Base-by-base conservation (phyloP, 2,113 vertebrate genomes). In the Ellobius talpinus region DNA sequence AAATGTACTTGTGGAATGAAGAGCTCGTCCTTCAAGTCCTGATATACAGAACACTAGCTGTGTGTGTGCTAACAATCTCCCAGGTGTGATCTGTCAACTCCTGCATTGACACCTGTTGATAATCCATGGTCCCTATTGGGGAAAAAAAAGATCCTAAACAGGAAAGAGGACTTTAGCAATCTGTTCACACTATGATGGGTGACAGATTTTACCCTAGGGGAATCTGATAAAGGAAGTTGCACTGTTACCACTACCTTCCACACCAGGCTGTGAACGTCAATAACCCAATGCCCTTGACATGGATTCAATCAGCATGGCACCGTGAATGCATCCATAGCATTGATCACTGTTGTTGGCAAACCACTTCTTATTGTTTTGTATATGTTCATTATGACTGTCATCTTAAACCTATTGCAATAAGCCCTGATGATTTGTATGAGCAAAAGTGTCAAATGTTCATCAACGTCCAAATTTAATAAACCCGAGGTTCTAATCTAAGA, bases 301-400 rank as follows among this genome's bases (percentile, higher is more conserved):
- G 82, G 84, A 96, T 86, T 73, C 84, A 93, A 95, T 97, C 97
- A 92, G 85, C 85, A 61, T 7, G 74, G 93, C 55, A 90, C 84
- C 85, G 26, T 52, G 95, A 63, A 90, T 90, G 52, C 87, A 96
- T 47, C 87, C 39, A 84, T 17, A 84, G 93, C 97, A 97, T 93
- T 94, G 96, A 95, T 88, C 95, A 96, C 47, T 61, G 50, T 88
- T 96, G 94, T 92, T 96, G 90, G 94, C 78, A 97, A 95, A 96
- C 93, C 79, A 98, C 92, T 97, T 96, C 82, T 96, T 95, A 95
- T 95, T 97, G 61, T 95, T 84, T 90, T 88, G 1, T 88, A 86
- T 90, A 66, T 97, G 93, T 95, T 96, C 96, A 97, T 97, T 94
- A 95, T 33, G 66, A 95, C 90, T 96, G 87, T 74, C 93, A 93